phyloP scores from a whole-genome alignment of 2,888 invertebrate genomes.

The Eupeodes luniger region DNA sequence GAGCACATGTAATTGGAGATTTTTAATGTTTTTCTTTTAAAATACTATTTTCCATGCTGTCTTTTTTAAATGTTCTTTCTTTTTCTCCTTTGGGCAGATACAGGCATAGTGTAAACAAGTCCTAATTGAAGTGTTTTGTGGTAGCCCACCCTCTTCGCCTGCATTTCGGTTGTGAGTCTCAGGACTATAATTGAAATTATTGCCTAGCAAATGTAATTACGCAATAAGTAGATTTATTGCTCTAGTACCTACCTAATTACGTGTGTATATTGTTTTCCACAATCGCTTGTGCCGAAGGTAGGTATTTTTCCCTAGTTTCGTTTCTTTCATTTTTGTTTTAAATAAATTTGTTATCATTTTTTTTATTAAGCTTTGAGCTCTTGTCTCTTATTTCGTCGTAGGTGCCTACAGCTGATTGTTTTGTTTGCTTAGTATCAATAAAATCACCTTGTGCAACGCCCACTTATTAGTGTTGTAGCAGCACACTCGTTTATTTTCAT shows the following conservation, averaged over 20 bases:
- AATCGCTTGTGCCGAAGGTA: neutral
- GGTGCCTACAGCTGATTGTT: neutral
- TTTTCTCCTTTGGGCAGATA: neutral
- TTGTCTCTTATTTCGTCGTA: neutral
- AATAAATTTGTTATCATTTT: slow-evolving; percentile 1
- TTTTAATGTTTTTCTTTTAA: slow-evolving; percentile 25
- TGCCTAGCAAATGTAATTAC: slow-evolving; percentile 20
- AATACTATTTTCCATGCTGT: neutral
- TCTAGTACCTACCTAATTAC: neutral
- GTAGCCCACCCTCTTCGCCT: neutral
- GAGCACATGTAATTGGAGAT: slow-evolving; percentile 57
- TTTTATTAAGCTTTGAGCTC: neutral
- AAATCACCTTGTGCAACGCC: slow-evolving; percentile 30
- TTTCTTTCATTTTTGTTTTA: neutral
- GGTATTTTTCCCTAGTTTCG: neutral
- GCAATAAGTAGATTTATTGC: slow-evolving; percentile 27
- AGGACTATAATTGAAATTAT: slow-evolving; percentile 1
- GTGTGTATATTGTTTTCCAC: neutral
- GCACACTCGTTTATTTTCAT: neutral
- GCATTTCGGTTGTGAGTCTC: neutral
- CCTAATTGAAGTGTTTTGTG: neutral
- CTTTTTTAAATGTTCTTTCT: neutral
- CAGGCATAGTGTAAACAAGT: slow-evolving; percentile 7
- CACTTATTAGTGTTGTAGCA: slow-evolving; percentile 10
- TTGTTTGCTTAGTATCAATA: slow-evolving; percentile 56